These are phyloP conservation scores for Axinella damicornis DNA, from an alignment of 37 sponge, comb jelly and placozoan species.

Conservation along the genomic window DNA sequence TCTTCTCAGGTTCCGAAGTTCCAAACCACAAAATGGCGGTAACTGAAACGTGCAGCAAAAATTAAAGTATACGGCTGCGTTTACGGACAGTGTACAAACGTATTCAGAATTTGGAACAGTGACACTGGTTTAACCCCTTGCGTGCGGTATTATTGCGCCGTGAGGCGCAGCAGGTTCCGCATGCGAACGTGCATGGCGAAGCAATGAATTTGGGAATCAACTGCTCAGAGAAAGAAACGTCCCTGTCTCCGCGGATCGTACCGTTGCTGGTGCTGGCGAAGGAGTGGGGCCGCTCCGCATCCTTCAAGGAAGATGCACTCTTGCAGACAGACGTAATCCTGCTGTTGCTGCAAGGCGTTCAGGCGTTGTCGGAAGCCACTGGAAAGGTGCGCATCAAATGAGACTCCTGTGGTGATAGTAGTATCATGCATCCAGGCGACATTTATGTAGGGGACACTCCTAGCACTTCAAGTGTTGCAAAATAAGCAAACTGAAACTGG, in stretches of 20 bases:
- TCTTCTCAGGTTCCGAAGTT: background rate
- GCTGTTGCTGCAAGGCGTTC: conserved; percentile 17
- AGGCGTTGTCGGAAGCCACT: background rate
- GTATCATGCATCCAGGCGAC: too few species aligned
- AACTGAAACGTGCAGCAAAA: background rate
- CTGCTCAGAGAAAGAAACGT: background rate
- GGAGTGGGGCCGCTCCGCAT: conserved; percentile 1
- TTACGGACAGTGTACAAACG: background rate
- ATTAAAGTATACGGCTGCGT: background rate
- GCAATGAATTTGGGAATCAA: conserved; percentile 27
- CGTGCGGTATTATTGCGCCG: too few species aligned
- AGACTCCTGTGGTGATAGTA: too few species aligned
- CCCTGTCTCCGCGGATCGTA: background rate
- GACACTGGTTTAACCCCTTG: background rate
- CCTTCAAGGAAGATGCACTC: background rate
- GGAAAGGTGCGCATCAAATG: background rate
- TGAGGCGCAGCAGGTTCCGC: background rate
- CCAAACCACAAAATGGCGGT: too few species aligned
- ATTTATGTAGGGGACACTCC: too few species aligned
- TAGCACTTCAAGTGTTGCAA: too few species aligned
- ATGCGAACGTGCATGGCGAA: background rate
- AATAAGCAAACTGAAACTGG: too few species aligned
- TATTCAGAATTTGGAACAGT: background rate
- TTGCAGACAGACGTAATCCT: conserved; percentile 8
- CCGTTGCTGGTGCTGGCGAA: conserved; percentile 21